A percentile compares a stretch with the other conserved stretches of the same genome.
Conservation (phyloP, 1,140 invertebrate genomes). For the Drosophila subobscura region DNA sequence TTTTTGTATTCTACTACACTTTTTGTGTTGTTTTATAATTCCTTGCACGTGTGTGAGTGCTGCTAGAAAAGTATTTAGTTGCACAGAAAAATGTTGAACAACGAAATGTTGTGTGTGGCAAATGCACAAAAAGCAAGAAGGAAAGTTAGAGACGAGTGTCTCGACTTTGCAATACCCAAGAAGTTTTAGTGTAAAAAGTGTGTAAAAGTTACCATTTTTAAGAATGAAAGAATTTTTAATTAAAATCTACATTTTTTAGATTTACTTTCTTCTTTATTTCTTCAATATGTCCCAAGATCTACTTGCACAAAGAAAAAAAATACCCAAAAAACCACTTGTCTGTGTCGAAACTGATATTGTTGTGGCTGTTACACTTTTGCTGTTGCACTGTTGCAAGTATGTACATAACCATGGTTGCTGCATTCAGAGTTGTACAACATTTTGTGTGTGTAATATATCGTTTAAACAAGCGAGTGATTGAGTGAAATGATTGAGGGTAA, state of each 20-base stretch:
- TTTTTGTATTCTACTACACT: slow-evolving; percentile 11
- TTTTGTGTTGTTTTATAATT: slow-evolving; percentile 17
- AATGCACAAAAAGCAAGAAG: slow-evolving; percentile 5
- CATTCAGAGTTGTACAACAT: slow-evolving; percentile 35
- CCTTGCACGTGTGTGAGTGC: slow-evolving; percentile 13
- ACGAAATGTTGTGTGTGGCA: slow-evolving; percentile 29
- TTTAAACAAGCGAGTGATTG: slow-evolving; percentile 15
- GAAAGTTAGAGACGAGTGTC: too few relatives aligned
- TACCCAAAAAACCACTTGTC: slow-evolving; percentile 4
- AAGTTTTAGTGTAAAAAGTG: too few relatives aligned
- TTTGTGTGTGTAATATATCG: slow-evolving; percentile 21
- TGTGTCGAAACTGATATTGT: slow-evolving; percentile 28
- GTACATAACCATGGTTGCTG: not conserved
- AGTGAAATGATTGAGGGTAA: not conserved
- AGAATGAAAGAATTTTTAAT: too few relatives aligned
- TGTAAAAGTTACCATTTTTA: too few relatives aligned
- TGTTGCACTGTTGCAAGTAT: slow-evolving; percentile 34
- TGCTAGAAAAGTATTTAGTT: slow-evolving; percentile 52
- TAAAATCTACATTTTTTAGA: too few relatives aligned
- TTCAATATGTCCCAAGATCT: too few relatives aligned
- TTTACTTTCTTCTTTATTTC: too few relatives aligned
- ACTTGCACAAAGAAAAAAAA: too few relatives aligned
- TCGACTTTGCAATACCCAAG: too few relatives aligned
- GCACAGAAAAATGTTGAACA: slow-evolving; percentile 48
- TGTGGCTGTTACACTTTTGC: slow-evolving; percentile 4